Conservation (phyloP, 2,797 vertebrate species). For the Paguma larvata region DNA sequence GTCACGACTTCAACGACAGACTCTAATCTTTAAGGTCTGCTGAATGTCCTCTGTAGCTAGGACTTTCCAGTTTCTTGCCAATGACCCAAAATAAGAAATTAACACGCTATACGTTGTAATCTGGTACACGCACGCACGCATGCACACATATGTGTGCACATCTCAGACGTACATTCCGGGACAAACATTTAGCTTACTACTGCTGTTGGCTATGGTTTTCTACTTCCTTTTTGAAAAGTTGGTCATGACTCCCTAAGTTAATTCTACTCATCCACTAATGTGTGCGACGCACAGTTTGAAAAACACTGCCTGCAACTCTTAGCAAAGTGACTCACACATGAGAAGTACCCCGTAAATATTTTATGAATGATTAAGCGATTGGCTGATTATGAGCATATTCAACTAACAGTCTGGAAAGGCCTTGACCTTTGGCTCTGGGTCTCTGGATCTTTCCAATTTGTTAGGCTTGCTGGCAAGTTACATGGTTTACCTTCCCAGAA, state of each 20-base stretch:
- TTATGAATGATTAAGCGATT: neutral
- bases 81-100: neutral
- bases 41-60: neutral
- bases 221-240: neutral
- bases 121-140: accelerated
- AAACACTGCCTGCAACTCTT: neutral
- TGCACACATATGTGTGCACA: accelerated
- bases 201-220: neutral
- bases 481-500: neutral
- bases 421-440: neutral
- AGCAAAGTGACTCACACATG: neutral
- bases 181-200: neutral
- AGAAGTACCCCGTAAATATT: neutral
- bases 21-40: neutral
- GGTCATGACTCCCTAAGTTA: neutral
- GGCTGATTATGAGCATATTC: neutral
- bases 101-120: accelerated
- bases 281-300: no score
- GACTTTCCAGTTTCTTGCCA: neutral
- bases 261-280: neutral
- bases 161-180: neutral
- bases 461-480: neutral
- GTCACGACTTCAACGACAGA: accelerated
- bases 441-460: neutral
- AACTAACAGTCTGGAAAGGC: neutral